A percentile compares a stretch with the other conserved stretches of the same genome.
Evolutionary conservation across 2,797 vertebrate species (phyloP).

Genomic region (Sternotherus odoratus): DNA sequence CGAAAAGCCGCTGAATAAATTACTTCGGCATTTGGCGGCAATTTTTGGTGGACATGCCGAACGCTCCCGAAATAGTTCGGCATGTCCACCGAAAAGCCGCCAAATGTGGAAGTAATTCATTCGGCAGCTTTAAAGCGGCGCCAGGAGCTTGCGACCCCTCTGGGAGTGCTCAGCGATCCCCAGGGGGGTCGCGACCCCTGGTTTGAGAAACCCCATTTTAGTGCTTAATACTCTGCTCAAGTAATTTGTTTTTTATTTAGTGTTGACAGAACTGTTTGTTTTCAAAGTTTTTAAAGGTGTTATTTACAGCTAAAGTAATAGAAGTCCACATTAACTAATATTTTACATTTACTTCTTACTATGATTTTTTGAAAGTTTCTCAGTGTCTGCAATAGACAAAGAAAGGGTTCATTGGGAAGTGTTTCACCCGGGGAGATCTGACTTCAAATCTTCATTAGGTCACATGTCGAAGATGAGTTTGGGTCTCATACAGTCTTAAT

Average conservation of each 20-base stretch:
- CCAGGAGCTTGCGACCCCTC: too few relatives aligned
- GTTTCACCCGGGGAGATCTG: neutral
- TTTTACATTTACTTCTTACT: neutral
- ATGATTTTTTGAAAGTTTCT: neutral
- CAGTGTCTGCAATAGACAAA: constrained; percentile 15
- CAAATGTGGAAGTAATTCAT: too few relatives aligned
- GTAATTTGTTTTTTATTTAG: neutral
- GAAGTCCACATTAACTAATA: neutral
- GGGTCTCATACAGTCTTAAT: neutral
- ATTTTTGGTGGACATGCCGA: too few relatives aligned
- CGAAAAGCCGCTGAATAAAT: too few relatives aligned
- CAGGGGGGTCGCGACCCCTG: too few relatives aligned
- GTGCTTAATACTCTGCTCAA: neutral
- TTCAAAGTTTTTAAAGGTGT: neutral
- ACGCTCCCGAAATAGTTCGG: too few relatives aligned
- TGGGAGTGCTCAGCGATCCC: too few relatives aligned
- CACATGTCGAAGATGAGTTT: neutral
- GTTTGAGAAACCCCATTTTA: too few relatives aligned
- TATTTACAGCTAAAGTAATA: neutral
- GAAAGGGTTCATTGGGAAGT: neutral
- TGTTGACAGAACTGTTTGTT: neutral
- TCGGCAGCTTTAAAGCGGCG: too few relatives aligned
- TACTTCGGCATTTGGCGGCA: too few relatives aligned
- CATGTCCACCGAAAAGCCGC: too few relatives aligned
- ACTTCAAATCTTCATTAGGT: neutral